Base-by-base conservation (phyloP, 2,888 invertebrate species). In the Therioaphis trifolii region DNA sequence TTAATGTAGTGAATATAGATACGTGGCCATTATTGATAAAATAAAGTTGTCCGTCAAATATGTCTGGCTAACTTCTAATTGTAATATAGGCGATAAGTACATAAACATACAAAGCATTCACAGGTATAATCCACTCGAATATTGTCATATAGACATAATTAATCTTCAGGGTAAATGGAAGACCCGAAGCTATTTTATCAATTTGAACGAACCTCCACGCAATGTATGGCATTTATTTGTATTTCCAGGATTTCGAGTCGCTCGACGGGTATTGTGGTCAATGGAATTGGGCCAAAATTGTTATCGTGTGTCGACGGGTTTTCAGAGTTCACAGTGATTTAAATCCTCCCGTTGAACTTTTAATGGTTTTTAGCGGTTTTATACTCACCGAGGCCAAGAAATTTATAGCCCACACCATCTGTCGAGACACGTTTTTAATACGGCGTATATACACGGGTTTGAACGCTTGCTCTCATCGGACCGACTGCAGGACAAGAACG, bases 271-370 rank as follows among this genome's bases (percentile, higher is more conserved):
- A 66, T 52, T 68, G 74, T 58, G 74, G 82, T 82, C 82, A 63
- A 82, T 82, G 82, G 82, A 74, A 63, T 74, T 43, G 74, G 74
- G 72, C 82, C 82, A 82, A 82, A 74, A 82, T 82, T 74, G 61
- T 82, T 82, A 82, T 82, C 82, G 74, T 74, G 82, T 74, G 82
- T 82, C 82, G 63, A 63, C 82, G 82, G 74, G 63, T 72, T 82
- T 69, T 72, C 68, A 46, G 68, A 61, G 71, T 72, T 46, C 58
- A 58, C 74, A 49, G 82, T 82, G 82, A 82, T 82, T 82, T 82
- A 82, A 82, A 74, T 82, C 74, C 63, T 35, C 61, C 82, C 82
- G 82, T 40, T 74, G 52, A 82, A 82, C 82, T 82, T 82, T 82
- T 82, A 82, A 82, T 82, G 82, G 82, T 82, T 74, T 82, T 82